phyloP scores from a whole-genome alignment of 2,113 vertebrate species.

The Brachypteracias leptosomus region DNA sequence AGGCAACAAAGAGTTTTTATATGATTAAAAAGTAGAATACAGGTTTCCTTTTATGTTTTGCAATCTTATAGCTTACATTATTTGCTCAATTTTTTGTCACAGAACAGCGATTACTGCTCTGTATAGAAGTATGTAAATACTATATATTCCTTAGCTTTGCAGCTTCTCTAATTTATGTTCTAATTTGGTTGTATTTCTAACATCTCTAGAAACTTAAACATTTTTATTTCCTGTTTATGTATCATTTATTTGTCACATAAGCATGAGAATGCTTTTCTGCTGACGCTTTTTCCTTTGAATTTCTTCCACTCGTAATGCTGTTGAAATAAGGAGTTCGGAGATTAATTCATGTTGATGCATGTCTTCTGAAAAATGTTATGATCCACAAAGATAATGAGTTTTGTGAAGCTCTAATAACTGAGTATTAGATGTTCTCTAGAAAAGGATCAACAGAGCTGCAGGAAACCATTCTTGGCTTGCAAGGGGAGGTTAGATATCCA shows the following conservation, averaged over 20 bases:
- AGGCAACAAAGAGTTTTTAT: background rate
- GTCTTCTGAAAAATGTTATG: background rate
- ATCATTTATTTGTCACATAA: background rate
- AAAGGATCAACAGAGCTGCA: background rate
- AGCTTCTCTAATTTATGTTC: background rate
- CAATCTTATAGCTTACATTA: background rate
- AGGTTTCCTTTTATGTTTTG: background rate
- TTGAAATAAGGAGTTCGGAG: background rate
- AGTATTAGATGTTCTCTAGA: background rate
- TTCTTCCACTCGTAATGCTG: background rate
- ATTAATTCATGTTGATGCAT: background rate
- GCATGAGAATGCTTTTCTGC: background rate
- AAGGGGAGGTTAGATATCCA: background rate
- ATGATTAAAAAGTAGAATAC: background rate
- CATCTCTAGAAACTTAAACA: background rate
- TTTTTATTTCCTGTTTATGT: background rate
- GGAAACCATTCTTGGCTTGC: background rate
- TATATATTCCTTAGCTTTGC: background rate
- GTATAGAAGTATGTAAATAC: background rate
- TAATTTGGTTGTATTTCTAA: background rate
- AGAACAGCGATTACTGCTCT: background rate
- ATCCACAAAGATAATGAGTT: background rate
- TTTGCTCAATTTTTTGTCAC: background rate
- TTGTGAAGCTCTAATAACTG: background rate
- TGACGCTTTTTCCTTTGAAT: background rate